Percentiles rank a stretch among this genome's conserved stretches.
Conservation (phyloP, 1,140 invertebrate genomes). For the Maconellicoccus hirsutus region DNA sequence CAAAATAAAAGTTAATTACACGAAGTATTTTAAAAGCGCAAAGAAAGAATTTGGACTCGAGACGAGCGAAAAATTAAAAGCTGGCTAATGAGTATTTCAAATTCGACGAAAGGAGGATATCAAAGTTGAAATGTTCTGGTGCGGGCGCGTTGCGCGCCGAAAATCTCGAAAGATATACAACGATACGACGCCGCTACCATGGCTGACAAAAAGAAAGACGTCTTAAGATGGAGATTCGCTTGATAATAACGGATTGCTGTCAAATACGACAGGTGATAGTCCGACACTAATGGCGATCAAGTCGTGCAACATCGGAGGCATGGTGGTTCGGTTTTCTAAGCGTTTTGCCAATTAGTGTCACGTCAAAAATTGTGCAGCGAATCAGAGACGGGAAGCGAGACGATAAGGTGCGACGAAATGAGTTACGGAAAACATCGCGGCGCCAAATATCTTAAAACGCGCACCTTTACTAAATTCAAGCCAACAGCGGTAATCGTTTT, state of each 20-base stretch:
- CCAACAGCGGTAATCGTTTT: conserved; percentile 18
- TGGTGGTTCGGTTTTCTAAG: not conserved
- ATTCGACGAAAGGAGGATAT: not conserved
- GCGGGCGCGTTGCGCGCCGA: too few species aligned
- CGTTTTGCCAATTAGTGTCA: conserved; percentile 21
- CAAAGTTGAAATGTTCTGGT: not conserved
- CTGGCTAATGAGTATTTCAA: not conserved
- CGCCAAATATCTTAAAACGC: conserved; percentile 15
- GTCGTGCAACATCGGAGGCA: not conserved
- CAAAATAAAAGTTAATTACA: not conserved
- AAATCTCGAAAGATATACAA: not conserved
- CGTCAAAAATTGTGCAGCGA: conserved; percentile 9
- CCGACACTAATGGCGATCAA: conserved; percentile 11
- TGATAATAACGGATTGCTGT: conserved; percentile 14
- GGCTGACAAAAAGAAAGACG: not conserved
- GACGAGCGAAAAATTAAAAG: conserved; percentile 9
- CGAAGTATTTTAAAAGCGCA: not conserved
- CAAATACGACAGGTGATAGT: conserved; percentile 16
- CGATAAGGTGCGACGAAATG: conserved; percentile 12
- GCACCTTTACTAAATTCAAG: conserved; percentile 6
- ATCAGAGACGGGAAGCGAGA: not conserved
- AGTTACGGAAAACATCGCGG: conserved; percentile 10
- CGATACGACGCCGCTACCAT: too few species aligned
- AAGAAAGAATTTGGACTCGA: not conserved
- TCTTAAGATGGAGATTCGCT: not conserved